Evolutionary conservation across 2,113 vertebrate genomes (phyloP), one percentile per base, ranked within the genome.

Genomic region (Cephalopterus ornatus): DNA sequence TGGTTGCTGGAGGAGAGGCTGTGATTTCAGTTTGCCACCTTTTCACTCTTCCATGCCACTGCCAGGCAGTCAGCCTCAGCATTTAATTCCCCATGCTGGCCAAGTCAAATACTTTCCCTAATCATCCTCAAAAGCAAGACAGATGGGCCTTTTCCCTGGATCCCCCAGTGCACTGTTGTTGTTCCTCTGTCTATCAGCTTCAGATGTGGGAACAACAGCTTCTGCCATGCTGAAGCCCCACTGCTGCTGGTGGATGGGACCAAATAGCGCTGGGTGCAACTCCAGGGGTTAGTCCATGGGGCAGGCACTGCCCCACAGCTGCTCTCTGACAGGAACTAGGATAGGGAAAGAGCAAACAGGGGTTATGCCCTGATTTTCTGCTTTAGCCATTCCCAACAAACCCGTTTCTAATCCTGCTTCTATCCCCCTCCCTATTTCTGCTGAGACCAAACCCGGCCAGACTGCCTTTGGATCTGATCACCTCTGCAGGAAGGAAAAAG

Each of bases 11-110:
- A 68, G 41, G 65, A 56, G 20, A 75, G 53, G 71, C 61, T 85
- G 17, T 0, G 0, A 30, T 66, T 93, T 73, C 74, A 62, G 41
- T 46, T 63, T 8, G 1, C 17, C 2, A 0, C 26, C 15, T 68
- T 41, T 81, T 73, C 1, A 2, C n/a, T 68, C 23, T 28, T 75
- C 19, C 32, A 14, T 0, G 0, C 26, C 1, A 0, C 53, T 67
- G 72, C 79, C 75, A 14, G 59, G 65, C 94, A 63, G 63, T 23
- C 59, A 52, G 61, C 22, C 53, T 75, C 61, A 55, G 72, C 71
- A 24, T 12, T 61, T 49, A 32, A 79, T 87, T 89, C 68, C 58
- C 87, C 62, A 5, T 39, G 70, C 81, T 66, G 47, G 73, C 77
- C 85, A 68, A 88, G 53, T 85, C 89, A 85, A 92, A 92, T 42